A percentile compares a stretch with the other conserved stretches of the same genome.
Evolutionary conservation across 2,888 invertebrate genomes (phyloP).

Genomic region (Deladenus siricidicola): DNA sequence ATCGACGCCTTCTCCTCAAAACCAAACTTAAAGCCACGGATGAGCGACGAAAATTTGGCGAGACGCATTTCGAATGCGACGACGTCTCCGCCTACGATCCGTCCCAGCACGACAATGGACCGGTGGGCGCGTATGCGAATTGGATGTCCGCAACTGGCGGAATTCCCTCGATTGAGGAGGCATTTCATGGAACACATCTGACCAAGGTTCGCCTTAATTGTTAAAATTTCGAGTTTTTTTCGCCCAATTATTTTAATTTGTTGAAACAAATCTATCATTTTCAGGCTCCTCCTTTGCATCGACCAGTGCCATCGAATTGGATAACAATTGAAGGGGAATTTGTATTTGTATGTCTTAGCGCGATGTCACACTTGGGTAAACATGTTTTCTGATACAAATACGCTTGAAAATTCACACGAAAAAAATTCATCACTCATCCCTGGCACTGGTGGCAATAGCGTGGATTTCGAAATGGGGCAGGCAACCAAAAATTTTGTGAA

Average conservation of each 20-base stretch:
- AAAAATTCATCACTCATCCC: too few relatives aligned
- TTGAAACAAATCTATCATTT: neutral
- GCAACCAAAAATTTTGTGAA: too few relatives aligned
- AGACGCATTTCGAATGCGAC: slow-evolving; percentile 28
- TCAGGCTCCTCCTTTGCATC: slow-evolving; percentile 25
- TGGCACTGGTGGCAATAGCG: too few relatives aligned
- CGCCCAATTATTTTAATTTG: neutral
- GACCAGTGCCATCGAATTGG: slow-evolving; percentile 33
- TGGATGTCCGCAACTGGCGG: too few relatives aligned
- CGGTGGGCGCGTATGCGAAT: too few relatives aligned
- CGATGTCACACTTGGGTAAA: slow-evolving; percentile 36
- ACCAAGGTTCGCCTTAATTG: neutral
- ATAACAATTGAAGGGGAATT: slow-evolving; percentile 34
- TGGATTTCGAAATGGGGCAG: too few relatives aligned
- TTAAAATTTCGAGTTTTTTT: neutral
- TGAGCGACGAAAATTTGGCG: slow-evolving; percentile 28
- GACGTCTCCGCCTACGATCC: slow-evolving; percentile 12
- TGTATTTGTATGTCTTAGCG: slow-evolving; percentile 17
- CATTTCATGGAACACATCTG: slow-evolving; percentile 13
- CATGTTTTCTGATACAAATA: neutral
- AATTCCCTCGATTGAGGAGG: slow-evolving; percentile 15
- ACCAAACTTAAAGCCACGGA: slow-evolving; percentile 26
- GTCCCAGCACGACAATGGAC: neutral
- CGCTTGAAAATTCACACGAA: too few relatives aligned
- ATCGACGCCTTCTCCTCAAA: slow-evolving; percentile 25